Conservation (phyloP, 1,140 invertebrate species). For the Sitobion miscanthi region DNA sequence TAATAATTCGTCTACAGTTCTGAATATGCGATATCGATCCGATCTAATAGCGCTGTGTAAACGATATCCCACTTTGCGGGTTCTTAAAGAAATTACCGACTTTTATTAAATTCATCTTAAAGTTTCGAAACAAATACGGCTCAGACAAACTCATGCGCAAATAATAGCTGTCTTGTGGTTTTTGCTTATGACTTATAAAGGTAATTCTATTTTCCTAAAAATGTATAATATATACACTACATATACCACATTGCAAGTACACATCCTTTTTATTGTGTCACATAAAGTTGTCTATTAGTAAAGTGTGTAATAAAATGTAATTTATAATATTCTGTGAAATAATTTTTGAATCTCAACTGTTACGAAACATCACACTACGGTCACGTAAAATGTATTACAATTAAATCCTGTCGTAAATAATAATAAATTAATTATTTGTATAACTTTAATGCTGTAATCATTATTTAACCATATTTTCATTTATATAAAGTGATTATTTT, state of each 20-base stretch:
- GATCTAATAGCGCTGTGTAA: background rate
- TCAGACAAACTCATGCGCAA: background rate
- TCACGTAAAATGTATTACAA: background rate
- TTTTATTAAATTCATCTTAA: background rate
- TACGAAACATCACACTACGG: background rate
- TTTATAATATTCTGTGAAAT: background rate
- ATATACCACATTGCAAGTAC: background rate
- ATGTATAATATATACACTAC: background rate
- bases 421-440: background rate
- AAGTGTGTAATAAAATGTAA: background rate
- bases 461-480: background rate
- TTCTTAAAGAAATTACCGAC: background rate
- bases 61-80: background rate
- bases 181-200: background rate
- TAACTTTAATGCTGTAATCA: background rate
- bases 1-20: too few relatives aligned
- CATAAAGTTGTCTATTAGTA: background rate
- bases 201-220: background rate
- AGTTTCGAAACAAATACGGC: background rate
- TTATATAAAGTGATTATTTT: background rate
- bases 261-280: background rate
- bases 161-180: background rate
- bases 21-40: background rate
- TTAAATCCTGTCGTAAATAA: background rate
- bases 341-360: background rate